Base-by-base conservation (phyloP, 23 tunicate genomes). In the Trididemnum clinides region DNA sequence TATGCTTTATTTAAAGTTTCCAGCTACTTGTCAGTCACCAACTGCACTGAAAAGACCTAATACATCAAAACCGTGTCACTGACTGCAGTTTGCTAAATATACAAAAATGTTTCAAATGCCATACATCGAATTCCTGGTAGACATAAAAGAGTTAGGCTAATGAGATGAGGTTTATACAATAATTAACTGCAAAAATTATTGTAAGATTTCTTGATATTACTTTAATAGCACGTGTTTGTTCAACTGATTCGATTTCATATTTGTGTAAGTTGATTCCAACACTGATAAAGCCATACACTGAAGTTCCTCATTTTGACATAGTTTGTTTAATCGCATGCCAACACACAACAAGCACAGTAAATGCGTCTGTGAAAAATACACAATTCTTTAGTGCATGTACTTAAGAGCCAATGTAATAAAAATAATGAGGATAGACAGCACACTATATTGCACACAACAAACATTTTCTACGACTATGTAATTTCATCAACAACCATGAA, bases 251-350 rank as follows among this genome's bases (percentile, higher is more conserved):
- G 72, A 51, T 2, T 34, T 7, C 0, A 31, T 10, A 18, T 78
- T 74, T 27, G 39, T n/a, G 38, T 38, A 89, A 30, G 63, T 51
- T 22, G 50, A 5, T 15, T 88, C 84, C 7, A 89, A 3, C 28
- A 84, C 28, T 23, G 95, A 90, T 6, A 85, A 49, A 32, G 82
- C 85, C 33, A 78, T 27, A 4, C 78, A 57, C 54, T 77, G 86
- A 7, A 90, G 28, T 54, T 84, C 89, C 28, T 85, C 75, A 65
- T 85, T 51, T 7, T 71, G 69, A 81, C 95, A 90, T 4, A 85
- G 35, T 0, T 82, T 37, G 33, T 90, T 90, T 0, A 80, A 49
- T 51, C 34, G 81, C 31, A 90, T 71, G n/a, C 89, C 89, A 23
- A 80, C 50, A 26, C 74, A 28, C 1, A 90, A 51, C 10, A 85